These are phyloP conservation scores for Hypolimnas misippus DNA, from an alignment of 2,888 invertebrate genomes.

Conservation along the genomic window DNA sequence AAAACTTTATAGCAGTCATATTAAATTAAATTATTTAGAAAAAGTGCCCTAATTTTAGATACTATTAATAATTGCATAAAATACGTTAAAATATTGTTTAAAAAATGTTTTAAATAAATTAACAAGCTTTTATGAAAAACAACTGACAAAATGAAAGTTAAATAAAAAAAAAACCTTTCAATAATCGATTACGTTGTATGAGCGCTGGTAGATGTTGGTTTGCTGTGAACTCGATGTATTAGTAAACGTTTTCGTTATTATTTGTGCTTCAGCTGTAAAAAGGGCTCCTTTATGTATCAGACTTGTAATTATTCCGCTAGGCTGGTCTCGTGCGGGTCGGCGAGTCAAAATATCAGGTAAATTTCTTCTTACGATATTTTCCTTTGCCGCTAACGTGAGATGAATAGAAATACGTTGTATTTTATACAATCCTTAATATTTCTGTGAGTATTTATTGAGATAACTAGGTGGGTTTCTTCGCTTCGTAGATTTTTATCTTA, in stretches of 20 bases:
- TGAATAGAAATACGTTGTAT: neutral
- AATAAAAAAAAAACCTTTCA: no score
- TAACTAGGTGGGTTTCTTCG: neutral
- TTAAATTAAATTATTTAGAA: no score
- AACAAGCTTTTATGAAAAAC: no score
- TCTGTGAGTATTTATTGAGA: neutral
- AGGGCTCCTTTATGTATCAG: neutral
- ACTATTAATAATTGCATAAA: no score
- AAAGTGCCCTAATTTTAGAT: no score
- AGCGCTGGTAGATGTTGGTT: no score
- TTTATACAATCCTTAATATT: neutral
- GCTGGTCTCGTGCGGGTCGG: neutral
- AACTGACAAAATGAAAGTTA: no score
- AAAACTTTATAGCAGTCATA: no score
- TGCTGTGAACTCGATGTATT: neutral
- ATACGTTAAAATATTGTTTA: no score
- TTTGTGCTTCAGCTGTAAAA: neutral
- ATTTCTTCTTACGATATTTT: conserved; percentile 4
- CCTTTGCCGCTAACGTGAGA: neutral
- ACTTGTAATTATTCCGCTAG: conserved; percentile 1
- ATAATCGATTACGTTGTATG: no score
- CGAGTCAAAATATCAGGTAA: conserved; percentile 4
- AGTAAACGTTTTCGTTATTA: neutral
- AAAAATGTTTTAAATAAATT: no score
- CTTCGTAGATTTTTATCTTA: no score